Conservation (phyloP, 2,888 invertebrate genomes). For the Epiblema foenella region DNA sequence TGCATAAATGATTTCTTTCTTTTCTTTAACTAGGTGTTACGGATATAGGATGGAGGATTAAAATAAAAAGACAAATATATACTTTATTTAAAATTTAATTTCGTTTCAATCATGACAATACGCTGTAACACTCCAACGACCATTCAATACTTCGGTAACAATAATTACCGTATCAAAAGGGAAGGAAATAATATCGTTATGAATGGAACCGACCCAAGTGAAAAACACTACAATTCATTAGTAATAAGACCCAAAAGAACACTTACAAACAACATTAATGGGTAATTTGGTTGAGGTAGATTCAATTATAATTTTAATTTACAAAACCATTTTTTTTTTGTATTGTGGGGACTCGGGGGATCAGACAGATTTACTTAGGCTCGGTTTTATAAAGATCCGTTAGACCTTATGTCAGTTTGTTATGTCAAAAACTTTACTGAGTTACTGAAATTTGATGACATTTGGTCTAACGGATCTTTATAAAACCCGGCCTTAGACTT, state of each 20-base stretch:
- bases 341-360: conserved; percentile 52
- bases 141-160: conserved; percentile 82
- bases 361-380: conserved; percentile 10
- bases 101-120: conserved; percentile 74
- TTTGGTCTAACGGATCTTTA: no score
- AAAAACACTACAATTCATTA: conserved; percentile 79
- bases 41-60: background rate
- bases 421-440: no score
- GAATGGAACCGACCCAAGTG: conserved; percentile 46
- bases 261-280: conserved; percentile 82
- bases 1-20: no score
- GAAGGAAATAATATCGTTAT: conserved; percentile 77
- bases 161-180: conserved; percentile 84
- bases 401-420: no score
- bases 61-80: conserved; percentile 23
- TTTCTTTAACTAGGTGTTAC: background rate
- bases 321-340: conserved; percentile 60
- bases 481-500: no score
- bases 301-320: conserved; percentile 69
- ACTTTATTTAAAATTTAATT: conserved; percentile 70
- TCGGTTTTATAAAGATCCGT: no score
- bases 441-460: no score
- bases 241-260: conserved; percentile 83
- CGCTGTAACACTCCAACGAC: conserved; percentile 66
- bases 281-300: conserved; percentile 84